Conservation (phyloP, 2,113 vertebrate species). For the Percopsis transmontana region DNA sequence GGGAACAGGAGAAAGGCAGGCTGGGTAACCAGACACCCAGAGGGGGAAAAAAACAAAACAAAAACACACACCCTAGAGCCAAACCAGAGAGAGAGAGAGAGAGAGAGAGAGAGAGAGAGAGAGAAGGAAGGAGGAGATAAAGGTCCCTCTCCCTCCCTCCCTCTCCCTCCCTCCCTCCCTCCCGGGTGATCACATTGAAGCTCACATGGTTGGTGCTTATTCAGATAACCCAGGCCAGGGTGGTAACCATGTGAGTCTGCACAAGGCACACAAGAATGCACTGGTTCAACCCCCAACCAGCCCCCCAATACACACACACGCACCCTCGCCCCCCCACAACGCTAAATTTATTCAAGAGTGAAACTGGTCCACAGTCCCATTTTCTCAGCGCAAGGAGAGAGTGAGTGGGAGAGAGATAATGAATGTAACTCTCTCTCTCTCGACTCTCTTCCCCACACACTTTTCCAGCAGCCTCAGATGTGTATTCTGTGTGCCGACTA, state of each 20-base stretch:
- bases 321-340: conserved; percentile 70
- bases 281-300: conserved; percentile 92
- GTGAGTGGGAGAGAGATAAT: conserved; percentile 3
- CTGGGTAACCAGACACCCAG: conserved; percentile 83
- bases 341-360: conserved; percentile 92
- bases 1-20: conserved; percentile 82
- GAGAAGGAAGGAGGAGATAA: conserved; percentile 48
- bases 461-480: neutral
- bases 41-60: conserved; percentile 5
- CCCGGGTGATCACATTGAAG: conserved; percentile 86
- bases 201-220: conserved; percentile 93
- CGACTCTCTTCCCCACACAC: neutral
- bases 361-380: conserved; percentile 83
- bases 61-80: conserved; percentile 72
- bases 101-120: conserved; percentile 48
- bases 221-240: conserved; percentile 94
- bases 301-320: conserved; percentile 62
- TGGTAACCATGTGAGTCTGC: conserved; percentile 99
- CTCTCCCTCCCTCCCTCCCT: conserved; percentile 71
- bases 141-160: conserved; percentile 69
- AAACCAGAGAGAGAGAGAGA: conserved; percentile 40
- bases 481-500: neutral
- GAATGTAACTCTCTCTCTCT: neutral
- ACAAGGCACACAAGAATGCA: conserved; percentile 96
- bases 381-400: conserved; percentile 72